phyloP scores from a whole-genome alignment of 2,113 vertebrate species.

The Xiphophorus maculatus region DNA sequence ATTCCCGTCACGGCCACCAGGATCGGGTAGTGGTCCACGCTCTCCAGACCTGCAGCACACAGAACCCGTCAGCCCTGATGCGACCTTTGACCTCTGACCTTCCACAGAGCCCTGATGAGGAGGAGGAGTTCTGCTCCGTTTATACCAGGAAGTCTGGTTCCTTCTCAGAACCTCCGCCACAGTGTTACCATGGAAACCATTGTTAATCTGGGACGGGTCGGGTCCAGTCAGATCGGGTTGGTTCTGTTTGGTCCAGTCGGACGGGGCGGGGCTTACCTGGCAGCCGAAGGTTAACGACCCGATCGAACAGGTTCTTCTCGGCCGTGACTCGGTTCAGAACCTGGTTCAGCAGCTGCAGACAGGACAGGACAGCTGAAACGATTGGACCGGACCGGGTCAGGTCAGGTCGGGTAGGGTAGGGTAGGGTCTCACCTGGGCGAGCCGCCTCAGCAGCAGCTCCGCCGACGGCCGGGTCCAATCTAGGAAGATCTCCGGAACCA shows the following conservation, averaged over 20 bases:
- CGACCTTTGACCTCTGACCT: too few species aligned
- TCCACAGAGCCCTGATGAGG: too few species aligned
- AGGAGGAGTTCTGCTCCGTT: too few species aligned
- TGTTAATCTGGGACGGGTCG: too few species aligned
- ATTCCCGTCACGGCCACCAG: constrained; percentile 97
- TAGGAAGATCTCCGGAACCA: constrained; percentile 94
- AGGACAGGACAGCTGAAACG: neutral
- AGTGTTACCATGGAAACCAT: too few species aligned
- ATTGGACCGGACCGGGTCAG: neutral
- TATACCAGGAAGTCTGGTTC: too few species aligned
- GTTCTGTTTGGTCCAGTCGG: too few species aligned
- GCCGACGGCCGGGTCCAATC: constrained; percentile 92
- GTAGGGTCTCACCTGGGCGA: constrained; percentile 87
- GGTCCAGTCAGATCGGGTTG: too few species aligned
- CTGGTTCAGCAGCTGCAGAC: constrained; percentile 70
- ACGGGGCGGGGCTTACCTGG: constrained; percentile 56
- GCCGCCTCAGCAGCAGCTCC: constrained; percentile 91
- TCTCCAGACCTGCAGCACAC: constrained; percentile 91
- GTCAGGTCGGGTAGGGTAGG: too few species aligned
- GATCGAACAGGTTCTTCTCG: constrained; percentile 76
- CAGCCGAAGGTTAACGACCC: constrained; percentile 74
- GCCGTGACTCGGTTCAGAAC: constrained; percentile 75
- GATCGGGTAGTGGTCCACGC: constrained; percentile 97
- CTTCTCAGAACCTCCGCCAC: too few species aligned
- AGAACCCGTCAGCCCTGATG: neutral